Evolutionary conservation across 1,140 invertebrate genomes (phyloP).

Genomic region (Globodera rostochiensis): DNA sequence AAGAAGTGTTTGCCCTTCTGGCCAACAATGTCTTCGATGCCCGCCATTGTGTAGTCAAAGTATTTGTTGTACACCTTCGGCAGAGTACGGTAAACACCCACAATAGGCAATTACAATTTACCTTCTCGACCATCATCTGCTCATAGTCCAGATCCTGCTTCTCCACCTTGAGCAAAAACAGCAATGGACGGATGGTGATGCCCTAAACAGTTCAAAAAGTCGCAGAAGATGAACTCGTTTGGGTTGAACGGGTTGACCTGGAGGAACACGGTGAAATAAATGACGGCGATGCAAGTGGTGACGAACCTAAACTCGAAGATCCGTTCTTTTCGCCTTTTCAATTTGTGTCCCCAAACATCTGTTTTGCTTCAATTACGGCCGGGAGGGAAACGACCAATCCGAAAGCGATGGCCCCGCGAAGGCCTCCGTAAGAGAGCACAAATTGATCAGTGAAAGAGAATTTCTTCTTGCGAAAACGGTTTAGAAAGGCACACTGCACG

Average conservation of each 20-base stretch:
- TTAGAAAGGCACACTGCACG: slow-evolving; percentile 60
- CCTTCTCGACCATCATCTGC: slow-evolving; percentile 58
- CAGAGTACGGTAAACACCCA: not conserved
- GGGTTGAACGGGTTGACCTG: slow-evolving; percentile 54
- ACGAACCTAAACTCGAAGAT: not conserved
- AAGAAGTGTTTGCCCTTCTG: slow-evolving; percentile 42
- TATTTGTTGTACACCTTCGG: slow-evolving; percentile 39
- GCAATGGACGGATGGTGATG: slow-evolving; percentile 69
- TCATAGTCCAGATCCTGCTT: slow-evolving; percentile 52
- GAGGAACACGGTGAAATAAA: slow-evolving; percentile 71
- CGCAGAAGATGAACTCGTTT: no score
- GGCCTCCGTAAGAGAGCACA: slow-evolving; percentile 55
- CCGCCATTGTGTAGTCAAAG: slow-evolving; percentile 54
- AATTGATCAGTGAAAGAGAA: slow-evolving; percentile 68
- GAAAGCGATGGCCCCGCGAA: slow-evolving; percentile 53
- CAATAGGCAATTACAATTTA: slow-evolving; percentile 24
- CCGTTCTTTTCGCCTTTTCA: not conserved
- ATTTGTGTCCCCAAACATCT: slow-evolving; percentile 63
- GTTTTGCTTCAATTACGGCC: slow-evolving; percentile 64
- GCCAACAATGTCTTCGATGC: slow-evolving; percentile 52
- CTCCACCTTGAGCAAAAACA: slow-evolving; percentile 68
- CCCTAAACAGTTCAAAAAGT: slow-evolving; percentile 53
- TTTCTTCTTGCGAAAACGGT: slow-evolving; percentile 65
- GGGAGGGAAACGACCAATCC: slow-evolving; percentile 67
- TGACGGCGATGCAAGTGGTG: slow-evolving; percentile 68